phyloP scores from a whole-genome alignment of 1,140 invertebrate genomes.

The Heliconius eleuchia region DNA sequence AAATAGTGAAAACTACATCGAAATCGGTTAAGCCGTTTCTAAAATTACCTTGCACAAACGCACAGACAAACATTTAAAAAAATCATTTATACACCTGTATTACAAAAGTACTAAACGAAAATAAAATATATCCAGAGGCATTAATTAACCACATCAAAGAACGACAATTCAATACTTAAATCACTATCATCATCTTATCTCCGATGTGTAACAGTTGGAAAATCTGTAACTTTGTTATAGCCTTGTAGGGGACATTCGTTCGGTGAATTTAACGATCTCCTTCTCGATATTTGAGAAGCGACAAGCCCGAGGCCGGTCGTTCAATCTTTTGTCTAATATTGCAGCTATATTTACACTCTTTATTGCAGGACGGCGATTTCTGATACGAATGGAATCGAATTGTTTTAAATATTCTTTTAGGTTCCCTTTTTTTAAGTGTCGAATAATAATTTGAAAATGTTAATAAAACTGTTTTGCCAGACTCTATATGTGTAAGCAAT shows the following conservation, averaged over 20 bases:
- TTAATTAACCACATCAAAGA: neutral
- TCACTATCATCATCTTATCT: conserved; percentile 22
- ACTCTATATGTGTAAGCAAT: no score
- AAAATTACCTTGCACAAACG: neutral
- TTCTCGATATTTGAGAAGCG: conserved; percentile 35
- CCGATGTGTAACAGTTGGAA: conserved; percentile 35
- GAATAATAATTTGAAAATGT: no score
- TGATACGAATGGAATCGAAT: conserved; percentile 5
- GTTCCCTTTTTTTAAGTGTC: no score
- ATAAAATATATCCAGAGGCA: neutral
- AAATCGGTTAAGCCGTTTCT: no score
- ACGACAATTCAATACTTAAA: conserved; percentile 18
- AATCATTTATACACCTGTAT: no score
- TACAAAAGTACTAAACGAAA: no score
- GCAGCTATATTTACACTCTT: conserved; percentile 26
- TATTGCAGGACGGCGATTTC: conserved; percentile 15
- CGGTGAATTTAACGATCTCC: conserved; percentile 41
- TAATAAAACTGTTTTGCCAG: no score
- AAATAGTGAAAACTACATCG: no score
- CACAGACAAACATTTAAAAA: no score
- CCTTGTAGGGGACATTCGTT: conserved; percentile 31
- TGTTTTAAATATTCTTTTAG: neutral
- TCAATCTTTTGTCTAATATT: conserved; percentile 42
- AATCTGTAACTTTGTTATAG: conserved; percentile 29
- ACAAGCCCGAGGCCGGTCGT: conserved; percentile 34